Percentiles rank a stretch among this genome's conserved stretches.
Evolutionary conservation across 2,888 invertebrate species (phyloP).

Genomic region (Cremastobaeus sp.): DNA sequence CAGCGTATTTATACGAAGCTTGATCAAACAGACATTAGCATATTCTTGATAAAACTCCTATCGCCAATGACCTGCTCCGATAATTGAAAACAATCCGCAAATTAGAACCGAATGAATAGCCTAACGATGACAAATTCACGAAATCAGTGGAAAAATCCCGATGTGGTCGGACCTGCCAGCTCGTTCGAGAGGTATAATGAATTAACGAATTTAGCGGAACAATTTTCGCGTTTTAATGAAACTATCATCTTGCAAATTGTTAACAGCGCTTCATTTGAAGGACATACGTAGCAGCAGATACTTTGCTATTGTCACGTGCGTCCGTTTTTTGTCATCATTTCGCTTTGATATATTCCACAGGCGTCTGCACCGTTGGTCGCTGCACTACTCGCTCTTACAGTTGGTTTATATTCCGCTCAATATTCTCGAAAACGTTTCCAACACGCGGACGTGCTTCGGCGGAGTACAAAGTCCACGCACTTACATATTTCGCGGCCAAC

Average conservation of each 20-base stretch:
- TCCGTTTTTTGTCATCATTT: conserved; percentile 26
- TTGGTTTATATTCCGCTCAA: conserved; percentile 48
- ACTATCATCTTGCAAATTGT: background rate
- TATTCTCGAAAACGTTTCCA: conserved; percentile 44
- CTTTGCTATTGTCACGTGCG: conserved; percentile 38
- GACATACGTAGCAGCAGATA: background rate
- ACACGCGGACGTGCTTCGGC: conserved; percentile 25
- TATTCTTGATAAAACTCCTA: conserved; percentile 16
- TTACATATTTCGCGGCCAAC: no score
- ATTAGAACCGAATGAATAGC: no score
- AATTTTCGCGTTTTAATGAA: no score
- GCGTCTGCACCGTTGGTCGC: conserved; percentile 8
- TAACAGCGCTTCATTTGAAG: conserved; percentile 6
- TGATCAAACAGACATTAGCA: conserved; percentile 32
- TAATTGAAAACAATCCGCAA: no score
- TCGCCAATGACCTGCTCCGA: no score
- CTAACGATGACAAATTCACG: no score
- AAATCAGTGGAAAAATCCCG: no score
- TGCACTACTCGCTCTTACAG: conserved; percentile 29
- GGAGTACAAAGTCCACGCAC: no score
- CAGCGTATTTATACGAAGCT: conserved; percentile 29
- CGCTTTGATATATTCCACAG: conserved; percentile 30
- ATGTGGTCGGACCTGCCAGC: no score
- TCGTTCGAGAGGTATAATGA: no score
- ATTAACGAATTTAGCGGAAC: no score